Evolutionary conservation across 2,113 vertebrate species (phyloP).

Genomic region (Hypanus sabinus): DNA sequence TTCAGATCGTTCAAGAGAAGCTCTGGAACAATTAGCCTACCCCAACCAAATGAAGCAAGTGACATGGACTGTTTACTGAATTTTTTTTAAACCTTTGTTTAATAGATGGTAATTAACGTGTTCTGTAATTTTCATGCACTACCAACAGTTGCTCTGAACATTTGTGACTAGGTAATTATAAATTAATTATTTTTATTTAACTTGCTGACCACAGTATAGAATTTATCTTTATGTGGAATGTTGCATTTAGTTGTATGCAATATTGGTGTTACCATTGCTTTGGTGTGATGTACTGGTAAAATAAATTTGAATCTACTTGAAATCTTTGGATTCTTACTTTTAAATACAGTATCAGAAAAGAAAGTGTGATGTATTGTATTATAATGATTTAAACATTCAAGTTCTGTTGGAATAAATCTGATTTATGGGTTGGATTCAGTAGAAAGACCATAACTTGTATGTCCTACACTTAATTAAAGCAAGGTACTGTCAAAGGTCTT

Average conservation of each 20-base stretch:
- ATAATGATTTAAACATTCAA: neutral
- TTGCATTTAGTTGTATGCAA: neutral
- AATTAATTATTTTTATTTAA: conserved; percentile 7
- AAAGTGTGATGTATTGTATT: neutral
- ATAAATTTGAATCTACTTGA: neutral
- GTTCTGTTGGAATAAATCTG: neutral
- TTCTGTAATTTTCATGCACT: neutral
- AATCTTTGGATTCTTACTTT: neutral
- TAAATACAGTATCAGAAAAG: neutral
- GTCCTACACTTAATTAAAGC: neutral
- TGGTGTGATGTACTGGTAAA: neutral
- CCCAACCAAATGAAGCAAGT: conserved; percentile 73
- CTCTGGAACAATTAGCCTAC: conserved; percentile 61
- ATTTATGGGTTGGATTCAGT: neutral
- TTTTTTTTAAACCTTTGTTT: neutral
- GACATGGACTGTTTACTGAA: conserved; percentile 74
- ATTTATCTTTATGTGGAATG: neutral
- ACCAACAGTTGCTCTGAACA: neutral
- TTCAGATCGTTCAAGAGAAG: conserved; percentile 67
- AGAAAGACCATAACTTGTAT: neutral
- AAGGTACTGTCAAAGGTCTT: neutral
- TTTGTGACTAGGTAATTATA: conserved; percentile 19
- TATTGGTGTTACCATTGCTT: neutral
- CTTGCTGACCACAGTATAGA: neutral
- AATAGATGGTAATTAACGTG: neutral